Conservation (phyloP, 2,888 invertebrate genomes). For the Phengaris alcon region DNA sequence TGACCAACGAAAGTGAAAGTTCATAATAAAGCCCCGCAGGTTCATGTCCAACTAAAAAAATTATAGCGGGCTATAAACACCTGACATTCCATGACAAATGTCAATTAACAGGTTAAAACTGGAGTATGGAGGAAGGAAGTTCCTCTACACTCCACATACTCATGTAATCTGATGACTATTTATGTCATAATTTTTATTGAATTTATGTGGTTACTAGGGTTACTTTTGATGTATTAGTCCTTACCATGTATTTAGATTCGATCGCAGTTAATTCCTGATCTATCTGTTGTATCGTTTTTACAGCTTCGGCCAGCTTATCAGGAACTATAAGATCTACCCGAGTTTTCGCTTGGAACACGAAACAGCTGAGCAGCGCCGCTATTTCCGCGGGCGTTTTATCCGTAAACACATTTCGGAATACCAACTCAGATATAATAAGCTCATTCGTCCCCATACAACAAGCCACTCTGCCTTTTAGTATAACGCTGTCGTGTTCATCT, state of each 20-base stretch:
- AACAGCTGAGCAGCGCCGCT: slow-evolving; percentile 93
- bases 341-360: slow-evolving; percentile 94
- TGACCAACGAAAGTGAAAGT: no score
- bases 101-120: no score
- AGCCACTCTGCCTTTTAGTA: slow-evolving; percentile 70
- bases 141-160: no score
- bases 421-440: slow-evolving; percentile 94
- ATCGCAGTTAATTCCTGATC: slow-evolving; percentile 82
- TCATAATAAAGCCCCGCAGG: no score
- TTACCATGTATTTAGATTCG: slow-evolving; percentile 82
- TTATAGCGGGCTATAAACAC: no score
- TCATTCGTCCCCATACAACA: slow-evolving; percentile 84
- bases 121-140: no score
- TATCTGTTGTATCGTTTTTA: slow-evolving; percentile 83
- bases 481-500: slow-evolving; percentile 71
- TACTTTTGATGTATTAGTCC: slow-evolving; percentile 32
- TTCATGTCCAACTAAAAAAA: no score
- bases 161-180: no score
- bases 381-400: slow-evolving; percentile 93
- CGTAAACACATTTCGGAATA: slow-evolving; percentile 93
- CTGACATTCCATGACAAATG: no score
- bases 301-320: slow-evolving; percentile 81
- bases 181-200: no score
- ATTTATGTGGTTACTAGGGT: no score
- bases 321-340: slow-evolving; percentile 80